Evolutionary conservation across 2,797 vertebrate genomes (phyloP).

Genomic region (Naso thynnoides): DNA sequence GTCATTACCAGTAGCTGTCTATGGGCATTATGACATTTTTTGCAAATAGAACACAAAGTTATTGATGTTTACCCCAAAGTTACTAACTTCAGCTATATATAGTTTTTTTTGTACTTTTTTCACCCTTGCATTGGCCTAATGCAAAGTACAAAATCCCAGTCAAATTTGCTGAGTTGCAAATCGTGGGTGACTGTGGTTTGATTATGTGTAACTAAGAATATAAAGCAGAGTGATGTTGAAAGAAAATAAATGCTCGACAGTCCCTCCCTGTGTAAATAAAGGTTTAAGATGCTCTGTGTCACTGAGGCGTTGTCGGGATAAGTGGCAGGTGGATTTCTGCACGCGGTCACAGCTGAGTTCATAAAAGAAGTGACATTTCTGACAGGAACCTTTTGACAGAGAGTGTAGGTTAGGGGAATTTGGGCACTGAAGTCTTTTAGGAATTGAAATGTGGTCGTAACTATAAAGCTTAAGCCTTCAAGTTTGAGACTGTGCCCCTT

Average conservation of each 20-base stretch:
- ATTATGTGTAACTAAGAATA: constrained; percentile 30
- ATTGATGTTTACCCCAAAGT: too few species aligned
- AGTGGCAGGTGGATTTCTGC: constrained; percentile 30
- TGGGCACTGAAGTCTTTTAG: neutral
- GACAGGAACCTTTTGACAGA: constrained; percentile 3
- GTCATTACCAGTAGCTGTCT: too few species aligned
- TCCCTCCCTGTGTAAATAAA: constrained; percentile 47
- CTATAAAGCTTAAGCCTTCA: neutral
- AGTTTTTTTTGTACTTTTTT: too few species aligned
- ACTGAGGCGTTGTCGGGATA: constrained; percentile 1
- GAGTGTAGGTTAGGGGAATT: neutral
- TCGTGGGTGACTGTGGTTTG: constrained; percentile 21
- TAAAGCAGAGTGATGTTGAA: constrained; percentile 1
- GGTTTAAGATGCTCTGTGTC: constrained; percentile 5
- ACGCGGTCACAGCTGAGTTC: neutral
- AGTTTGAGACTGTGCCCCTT: neutral
- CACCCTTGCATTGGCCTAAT: too few species aligned
- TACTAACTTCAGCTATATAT: too few species aligned
- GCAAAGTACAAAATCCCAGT: neutral
- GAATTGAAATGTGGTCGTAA: neutral
- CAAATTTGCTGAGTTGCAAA: neutral
- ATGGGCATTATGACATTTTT: too few species aligned
- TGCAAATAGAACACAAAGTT: too few species aligned
- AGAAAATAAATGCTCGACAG: constrained; percentile 21
- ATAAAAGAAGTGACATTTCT: constrained; percentile 15